Conservation (phyloP, 1,140 invertebrate genomes). For the Drosophila kikkawai region DNA sequence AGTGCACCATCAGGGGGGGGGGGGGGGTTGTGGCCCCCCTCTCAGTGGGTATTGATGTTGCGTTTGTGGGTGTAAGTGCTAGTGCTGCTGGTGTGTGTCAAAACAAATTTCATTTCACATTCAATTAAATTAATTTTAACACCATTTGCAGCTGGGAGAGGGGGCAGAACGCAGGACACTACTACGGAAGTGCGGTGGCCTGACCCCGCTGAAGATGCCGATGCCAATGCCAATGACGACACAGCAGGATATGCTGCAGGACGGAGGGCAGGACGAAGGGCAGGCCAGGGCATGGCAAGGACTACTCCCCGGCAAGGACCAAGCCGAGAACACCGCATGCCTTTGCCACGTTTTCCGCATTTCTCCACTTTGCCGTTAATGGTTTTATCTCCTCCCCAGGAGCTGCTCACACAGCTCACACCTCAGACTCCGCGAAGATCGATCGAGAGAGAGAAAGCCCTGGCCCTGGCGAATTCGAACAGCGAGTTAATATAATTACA, state of each 20-base stretch:
- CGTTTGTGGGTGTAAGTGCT: constrained; percentile 35
- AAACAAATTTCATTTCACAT: constrained; percentile 84
- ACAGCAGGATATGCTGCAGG: constrained; percentile 65
- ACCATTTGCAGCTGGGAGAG: constrained; percentile 72
- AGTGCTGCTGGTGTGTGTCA: constrained; percentile 62
- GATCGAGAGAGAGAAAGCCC: constrained; percentile 55
- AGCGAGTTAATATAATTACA: constrained; percentile 84
- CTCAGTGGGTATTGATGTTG: constrained; percentile 27
- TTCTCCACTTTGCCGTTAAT: constrained; percentile 75
- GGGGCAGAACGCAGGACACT: constrained; percentile 12
- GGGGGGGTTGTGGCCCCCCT: not conserved
- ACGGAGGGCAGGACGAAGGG: not conserved
- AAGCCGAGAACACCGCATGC: constrained; percentile 60
- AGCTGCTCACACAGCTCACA: constrained; percentile 3
- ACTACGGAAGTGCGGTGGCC: constrained; percentile 22
- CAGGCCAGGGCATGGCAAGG: not conserved
- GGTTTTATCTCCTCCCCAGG: constrained; percentile 67
- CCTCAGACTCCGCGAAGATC: constrained; percentile 41
- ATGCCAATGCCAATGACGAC: constrained; percentile 71
- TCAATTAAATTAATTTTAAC: constrained; percentile 85
- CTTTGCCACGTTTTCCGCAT: constrained; percentile 80
- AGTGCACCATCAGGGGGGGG: constrained; percentile 10
- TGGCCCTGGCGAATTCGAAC: constrained; percentile 65
- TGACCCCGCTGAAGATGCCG: constrained; percentile 37
- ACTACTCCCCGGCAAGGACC: constrained; percentile 13